A percentile compares a stretch with the other conserved stretches of the same genome.
phyloP scores from a whole-genome alignment of 2,797 vertebrate genomes.

The Lithobates pipiens region DNA sequence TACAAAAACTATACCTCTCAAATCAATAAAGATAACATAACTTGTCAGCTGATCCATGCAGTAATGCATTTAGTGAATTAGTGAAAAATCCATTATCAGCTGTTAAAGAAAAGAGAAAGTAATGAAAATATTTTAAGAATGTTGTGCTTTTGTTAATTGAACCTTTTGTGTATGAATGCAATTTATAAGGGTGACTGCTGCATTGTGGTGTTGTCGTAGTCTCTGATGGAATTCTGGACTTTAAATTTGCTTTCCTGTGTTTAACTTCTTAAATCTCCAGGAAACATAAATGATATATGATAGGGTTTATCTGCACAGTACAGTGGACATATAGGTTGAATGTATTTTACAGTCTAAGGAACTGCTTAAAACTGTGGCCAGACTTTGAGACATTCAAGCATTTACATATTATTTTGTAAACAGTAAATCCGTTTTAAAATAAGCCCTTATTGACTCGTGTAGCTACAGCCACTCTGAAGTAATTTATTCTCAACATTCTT shows the following conservation, averaged over 20 bases:
- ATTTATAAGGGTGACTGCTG: neutral
- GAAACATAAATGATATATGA: neutral
- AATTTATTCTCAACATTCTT: too few relatives aligned
- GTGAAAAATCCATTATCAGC: too few relatives aligned
- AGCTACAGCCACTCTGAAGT: too few relatives aligned
- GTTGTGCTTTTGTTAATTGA: neutral
- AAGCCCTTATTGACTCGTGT: too few relatives aligned
- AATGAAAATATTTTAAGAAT: neutral
- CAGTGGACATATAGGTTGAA: constrained; percentile 17
- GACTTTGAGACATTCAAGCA: too few relatives aligned
- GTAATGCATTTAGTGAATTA: too few relatives aligned
- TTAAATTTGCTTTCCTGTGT: too few relatives aligned
- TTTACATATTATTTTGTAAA: too few relatives aligned
- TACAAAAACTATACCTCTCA: too few relatives aligned
- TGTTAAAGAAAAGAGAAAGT: too few relatives aligned
- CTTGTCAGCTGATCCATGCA: too few relatives aligned
- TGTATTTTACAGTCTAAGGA: constrained; percentile 33
- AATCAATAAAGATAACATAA: neutral
- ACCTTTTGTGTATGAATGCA: neutral
- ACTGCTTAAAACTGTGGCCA: neutral
- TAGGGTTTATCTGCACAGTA: neutral
- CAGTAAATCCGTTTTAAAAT: too few relatives aligned
- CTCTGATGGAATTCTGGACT: neutral
- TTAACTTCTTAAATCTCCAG: neutral
- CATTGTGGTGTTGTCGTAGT: neutral